phyloP scores from a whole-genome alignment of 2,113 vertebrate genomes.

The Procavia capensis region DNA sequence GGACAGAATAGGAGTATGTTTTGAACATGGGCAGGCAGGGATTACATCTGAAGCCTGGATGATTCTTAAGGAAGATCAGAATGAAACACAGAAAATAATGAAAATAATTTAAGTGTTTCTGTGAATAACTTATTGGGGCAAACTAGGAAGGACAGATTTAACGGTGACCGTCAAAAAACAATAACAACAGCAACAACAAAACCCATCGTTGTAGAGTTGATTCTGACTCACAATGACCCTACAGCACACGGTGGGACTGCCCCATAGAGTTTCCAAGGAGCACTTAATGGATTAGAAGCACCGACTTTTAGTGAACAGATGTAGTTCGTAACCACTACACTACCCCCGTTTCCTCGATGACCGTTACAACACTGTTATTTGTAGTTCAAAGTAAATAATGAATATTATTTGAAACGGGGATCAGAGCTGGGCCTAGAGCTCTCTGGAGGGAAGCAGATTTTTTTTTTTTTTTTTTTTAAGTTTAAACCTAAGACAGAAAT shows the following conservation, averaged over 20 bases:
- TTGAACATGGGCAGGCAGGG: background rate
- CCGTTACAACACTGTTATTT: background rate
- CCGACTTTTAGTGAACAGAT: too few relatives aligned
- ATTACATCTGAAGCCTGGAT: background rate
- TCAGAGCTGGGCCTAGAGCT: background rate
- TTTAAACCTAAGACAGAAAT: conserved; percentile 44
- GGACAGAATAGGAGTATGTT: background rate
- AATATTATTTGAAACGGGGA: background rate
- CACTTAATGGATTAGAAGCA: too few relatives aligned
- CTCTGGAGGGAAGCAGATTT: too few relatives aligned
- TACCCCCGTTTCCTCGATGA: background rate
- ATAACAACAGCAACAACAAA: too few relatives aligned
- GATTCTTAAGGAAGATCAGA: background rate
- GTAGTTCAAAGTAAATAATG: background rate
- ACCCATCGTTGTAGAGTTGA: too few relatives aligned
- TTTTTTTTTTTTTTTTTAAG: conserved; percentile 21
- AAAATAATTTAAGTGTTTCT: background rate
- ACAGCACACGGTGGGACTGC: too few relatives aligned
- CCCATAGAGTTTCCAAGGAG: too few relatives aligned
- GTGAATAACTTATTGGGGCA: background rate
- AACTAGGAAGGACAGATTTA: background rate
- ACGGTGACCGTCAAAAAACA: too few relatives aligned
- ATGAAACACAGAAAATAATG: background rate
- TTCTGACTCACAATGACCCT: too few relatives aligned
- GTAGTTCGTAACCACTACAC: too few relatives aligned